Conservation (phyloP, 1,140 invertebrate genomes). For the Drosophila chauvacae region DNA sequence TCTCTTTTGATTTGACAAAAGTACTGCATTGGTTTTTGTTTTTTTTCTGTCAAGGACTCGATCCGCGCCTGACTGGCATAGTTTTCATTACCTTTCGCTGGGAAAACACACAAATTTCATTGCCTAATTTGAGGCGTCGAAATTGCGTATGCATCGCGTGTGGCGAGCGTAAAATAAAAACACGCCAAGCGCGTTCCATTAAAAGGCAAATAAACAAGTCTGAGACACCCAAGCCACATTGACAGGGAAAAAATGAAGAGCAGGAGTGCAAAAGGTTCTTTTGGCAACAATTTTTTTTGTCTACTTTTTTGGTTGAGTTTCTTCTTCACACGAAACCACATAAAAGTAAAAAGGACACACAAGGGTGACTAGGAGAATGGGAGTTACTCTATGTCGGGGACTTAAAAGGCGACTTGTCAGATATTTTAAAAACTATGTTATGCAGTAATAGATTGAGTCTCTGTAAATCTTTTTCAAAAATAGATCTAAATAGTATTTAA, state of each 20-base stretch:
- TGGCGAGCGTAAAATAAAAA: conserved; percentile 54
- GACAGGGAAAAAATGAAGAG: conserved; percentile 22
- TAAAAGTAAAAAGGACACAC: conserved; percentile 1
- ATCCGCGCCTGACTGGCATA: conserved; percentile 25
- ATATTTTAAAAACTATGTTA: background rate
- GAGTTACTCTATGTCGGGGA: background rate
- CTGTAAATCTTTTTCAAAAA: background rate
- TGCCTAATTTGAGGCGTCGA: conserved; percentile 58
- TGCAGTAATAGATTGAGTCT: background rate
- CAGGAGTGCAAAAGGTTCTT: conserved; percentile 19
- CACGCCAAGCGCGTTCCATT: conserved; percentile 50
- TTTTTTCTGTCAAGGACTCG: background rate
- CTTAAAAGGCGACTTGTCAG: background rate
- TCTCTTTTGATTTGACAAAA: conserved; percentile 55
- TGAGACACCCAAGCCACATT: conserved; percentile 24
- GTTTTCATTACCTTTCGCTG: conserved; percentile 44
- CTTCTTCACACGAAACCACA: conserved; percentile 45
- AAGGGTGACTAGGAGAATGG: background rate
- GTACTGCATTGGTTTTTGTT: conserved; percentile 43
- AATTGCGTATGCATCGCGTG: conserved; percentile 73
- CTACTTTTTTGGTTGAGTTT: background rate
- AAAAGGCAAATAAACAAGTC: conserved; percentile 66
- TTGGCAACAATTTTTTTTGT: background rate
- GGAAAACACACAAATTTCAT: conserved; percentile 43
- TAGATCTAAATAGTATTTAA: background rate